Evolutionary conservation across 2,113 vertebrate genomes (phyloP).

Genomic region (Reinhardtius hippoglossoides): DNA sequence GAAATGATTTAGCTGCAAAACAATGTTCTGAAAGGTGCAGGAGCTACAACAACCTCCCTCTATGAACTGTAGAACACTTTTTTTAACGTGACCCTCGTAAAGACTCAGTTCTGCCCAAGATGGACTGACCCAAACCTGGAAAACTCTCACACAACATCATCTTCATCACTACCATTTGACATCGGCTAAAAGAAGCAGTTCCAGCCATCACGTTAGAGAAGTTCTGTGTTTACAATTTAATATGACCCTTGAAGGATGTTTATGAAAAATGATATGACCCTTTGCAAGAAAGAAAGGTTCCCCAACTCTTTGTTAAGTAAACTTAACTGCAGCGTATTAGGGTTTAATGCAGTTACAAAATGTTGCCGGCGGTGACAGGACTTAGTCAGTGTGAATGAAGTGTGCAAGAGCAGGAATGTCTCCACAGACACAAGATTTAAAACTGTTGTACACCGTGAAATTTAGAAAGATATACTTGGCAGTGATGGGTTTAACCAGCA

Average conservation of each 20-base stretch:
- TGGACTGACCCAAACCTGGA: not conserved
- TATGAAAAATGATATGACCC: not conserved
- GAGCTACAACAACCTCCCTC: no score
- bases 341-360: not conserved
- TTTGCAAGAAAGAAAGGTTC: not conserved
- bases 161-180: not conserved
- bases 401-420: not conserved
- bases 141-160: not conserved
- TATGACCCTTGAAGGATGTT: not conserved
- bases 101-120: not conserved
- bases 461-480: not conserved
- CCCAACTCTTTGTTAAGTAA: not conserved
- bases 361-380: not conserved
- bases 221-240: not conserved
- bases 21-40: no score
- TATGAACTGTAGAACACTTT: no score
- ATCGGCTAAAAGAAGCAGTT: not conserved
- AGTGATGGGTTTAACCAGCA: not conserved
- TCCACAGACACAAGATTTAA: not conserved
- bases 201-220: not conserved
- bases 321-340: not conserved
- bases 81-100: not conserved
- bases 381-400: not conserved
- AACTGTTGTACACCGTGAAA: not conserved
- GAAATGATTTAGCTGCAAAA: not conserved